Base-by-base conservation (phyloP, 2,888 invertebrate species). In the Drosophila macrothrix region DNA sequence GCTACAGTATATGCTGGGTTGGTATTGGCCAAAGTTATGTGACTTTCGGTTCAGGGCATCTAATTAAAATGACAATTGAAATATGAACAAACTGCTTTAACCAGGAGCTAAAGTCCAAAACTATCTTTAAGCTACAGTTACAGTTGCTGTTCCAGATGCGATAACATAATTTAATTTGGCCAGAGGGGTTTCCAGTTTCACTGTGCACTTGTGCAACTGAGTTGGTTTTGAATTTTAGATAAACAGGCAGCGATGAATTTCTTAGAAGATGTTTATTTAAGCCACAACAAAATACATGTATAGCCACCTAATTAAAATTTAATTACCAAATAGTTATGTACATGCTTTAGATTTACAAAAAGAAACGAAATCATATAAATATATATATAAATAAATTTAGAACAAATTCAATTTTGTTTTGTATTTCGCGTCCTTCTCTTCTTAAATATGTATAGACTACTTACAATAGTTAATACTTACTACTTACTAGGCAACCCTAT, bases 1-100 rank as follows among this genome's bases (percentile, higher is more conserved):
- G 56, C 22, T 59, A 71, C 54, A 66, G 69, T 73, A 70, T 67
- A 65, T 66, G 39, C 43, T 63, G 55, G 41, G 62, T 69, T 68
- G 65, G 67, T 63, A 59, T 81, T 77, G 75, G 68, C 52, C 54
- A 78, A 83, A 83, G 86, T 80, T 76, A 83, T 80, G 78, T 59
- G 78, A 55, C 83, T 79, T 73, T 68, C 75, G 56, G 70, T 67
- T 50, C 37, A 46, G 61, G 68, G 71, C 87, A 73, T 84, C 90
- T 87, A 85, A 85, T 85, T 85, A 85, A 85, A 85, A 85, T 84
- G 82, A 80, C 90, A 82, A 80, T 84, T 78, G 84, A 73, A 79
- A 82, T 79, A 75, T 67, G 58, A 70, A 69, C 64, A 54, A 50
- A 59, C 60, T 65, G 63, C 76, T 76, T 73, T 59, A 75, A 68